phyloP scores from a whole-genome alignment of 2,113 vertebrate genomes.

The Notarius lentiginosus region DNA sequence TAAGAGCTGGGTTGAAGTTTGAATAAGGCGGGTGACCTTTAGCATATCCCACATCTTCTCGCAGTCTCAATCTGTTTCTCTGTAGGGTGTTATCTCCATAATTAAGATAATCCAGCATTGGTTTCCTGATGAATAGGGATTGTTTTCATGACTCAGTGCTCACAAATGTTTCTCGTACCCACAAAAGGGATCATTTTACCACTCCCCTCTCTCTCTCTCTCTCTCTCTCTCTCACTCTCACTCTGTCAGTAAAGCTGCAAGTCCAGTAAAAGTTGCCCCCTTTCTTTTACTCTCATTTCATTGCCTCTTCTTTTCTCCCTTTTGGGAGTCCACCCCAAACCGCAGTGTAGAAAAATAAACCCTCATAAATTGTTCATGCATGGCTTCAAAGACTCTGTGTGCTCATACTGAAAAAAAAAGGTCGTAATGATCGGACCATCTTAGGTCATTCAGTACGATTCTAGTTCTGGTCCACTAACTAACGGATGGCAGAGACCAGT shows the following conservation, averaged over 20 bases:
- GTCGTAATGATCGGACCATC: conserved; percentile 2
- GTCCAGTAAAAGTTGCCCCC: neutral
- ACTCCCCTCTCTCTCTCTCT: neutral
- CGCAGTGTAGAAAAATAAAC: conserved; percentile 4
- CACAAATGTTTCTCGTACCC: conserved; percentile 2
- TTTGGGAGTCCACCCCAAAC: conserved; percentile 15
- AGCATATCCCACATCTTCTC: neutral
- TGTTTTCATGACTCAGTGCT: conserved; percentile 23
- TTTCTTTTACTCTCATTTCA: neutral
- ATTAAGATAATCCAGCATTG: conserved; percentile 4
- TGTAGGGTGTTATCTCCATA: conserved; percentile 38
- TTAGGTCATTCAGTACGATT: conserved; percentile 10
- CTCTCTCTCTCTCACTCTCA: neutral
- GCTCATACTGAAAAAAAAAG: neutral
- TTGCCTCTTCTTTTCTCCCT: neutral
- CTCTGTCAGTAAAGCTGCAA: neutral
- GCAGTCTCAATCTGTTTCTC: neutral
- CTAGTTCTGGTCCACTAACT: neutral
- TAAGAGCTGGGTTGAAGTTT: neutral
- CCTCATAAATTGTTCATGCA: neutral
- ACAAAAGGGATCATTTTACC: neutral
- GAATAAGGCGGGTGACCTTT: neutral
- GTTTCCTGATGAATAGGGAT: conserved; percentile 24
- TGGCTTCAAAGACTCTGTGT: conserved; percentile 6
- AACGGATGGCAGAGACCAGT: neutral